phyloP scores from a whole-genome alignment of 2,113 vertebrate species.

The Neolamprologus brichardi region DNA sequence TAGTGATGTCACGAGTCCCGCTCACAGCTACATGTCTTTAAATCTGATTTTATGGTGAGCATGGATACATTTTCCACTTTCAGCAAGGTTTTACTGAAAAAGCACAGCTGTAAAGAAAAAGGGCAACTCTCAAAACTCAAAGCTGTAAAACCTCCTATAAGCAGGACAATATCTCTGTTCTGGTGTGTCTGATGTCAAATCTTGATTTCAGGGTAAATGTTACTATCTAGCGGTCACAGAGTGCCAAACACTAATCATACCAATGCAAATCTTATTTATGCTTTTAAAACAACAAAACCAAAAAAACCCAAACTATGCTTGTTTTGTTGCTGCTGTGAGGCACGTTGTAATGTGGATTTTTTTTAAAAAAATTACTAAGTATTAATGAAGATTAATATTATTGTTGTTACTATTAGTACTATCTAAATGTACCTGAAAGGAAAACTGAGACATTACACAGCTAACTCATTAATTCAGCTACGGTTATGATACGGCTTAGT shows the following conservation, averaged over 20 bases:
- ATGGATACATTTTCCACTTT: background rate
- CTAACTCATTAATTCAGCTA: background rate
- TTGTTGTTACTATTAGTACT: no score
- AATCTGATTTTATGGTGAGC: background rate
- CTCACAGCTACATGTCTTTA: background rate
- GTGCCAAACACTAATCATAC: background rate
- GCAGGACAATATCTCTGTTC: background rate
- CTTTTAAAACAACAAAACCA: background rate
- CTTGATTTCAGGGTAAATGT: background rate
- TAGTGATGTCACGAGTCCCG: background rate
- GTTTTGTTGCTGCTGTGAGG: background rate
- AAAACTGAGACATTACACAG: background rate
- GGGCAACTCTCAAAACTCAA: background rate
- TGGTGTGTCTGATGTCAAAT: background rate
- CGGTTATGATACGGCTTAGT: background rate
- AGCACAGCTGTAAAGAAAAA: background rate
- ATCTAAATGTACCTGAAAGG: background rate
- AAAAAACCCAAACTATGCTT: background rate
- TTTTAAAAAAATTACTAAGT: rapidly evolving
- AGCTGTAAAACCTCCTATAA: background rate
- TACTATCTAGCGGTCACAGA: background rate
- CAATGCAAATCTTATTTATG: background rate
- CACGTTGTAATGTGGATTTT: background rate
- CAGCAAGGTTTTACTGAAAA: background rate
- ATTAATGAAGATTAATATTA: background rate